Base-by-base conservation (phyloP, 2,888 invertebrate genomes). In the Colletes collaris region DNA sequence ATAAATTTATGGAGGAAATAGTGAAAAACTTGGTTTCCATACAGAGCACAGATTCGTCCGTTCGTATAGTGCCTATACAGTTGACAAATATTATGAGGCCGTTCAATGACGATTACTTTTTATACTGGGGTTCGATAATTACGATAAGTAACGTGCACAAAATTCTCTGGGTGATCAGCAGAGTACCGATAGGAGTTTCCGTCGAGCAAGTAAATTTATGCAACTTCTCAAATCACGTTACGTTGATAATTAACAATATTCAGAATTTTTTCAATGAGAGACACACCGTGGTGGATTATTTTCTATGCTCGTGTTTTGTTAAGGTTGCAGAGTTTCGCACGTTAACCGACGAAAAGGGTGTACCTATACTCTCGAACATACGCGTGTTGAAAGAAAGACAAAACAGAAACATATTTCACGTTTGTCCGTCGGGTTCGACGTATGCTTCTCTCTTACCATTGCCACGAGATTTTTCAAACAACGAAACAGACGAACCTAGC, bases 91-190 rank as follows among this genome's bases (percentile, higher is more conserved):
- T 95, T 0, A 73, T 96, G 7, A 94, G 93, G 3, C 93, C 94
- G 89, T 96, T 96, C 87, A 90, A 87, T 10, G 93, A 94, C 81
- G 96, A 96, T 89, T 96, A 95, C 89, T 95, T 95, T 82, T 82
- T 95, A 1, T 96, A 96, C 86, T 95, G 95, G 94, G 96, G 96
- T 1, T 93, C 93, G 13, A 90, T 96, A 59, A 91, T 90, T 0
- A 94, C 94, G 0, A 91, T 91, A 0, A 90, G 89, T 4, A 94
- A 94, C 16, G 89, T 93, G 0, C 94, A 94, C 82, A 92, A 92
- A 0, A 93, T 95, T 40, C 91, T 95, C 35, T 96, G 96, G 96
- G 81, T 96, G 7, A 93, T 96, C n/a, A 94, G 95, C 0, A 93
- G 96, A 76, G 91, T 92, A 68, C 94, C 95, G 0, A 91, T 95